Conservation (phyloP, 2,113 vertebrate species). For the Cheilinus undulatus region DNA sequence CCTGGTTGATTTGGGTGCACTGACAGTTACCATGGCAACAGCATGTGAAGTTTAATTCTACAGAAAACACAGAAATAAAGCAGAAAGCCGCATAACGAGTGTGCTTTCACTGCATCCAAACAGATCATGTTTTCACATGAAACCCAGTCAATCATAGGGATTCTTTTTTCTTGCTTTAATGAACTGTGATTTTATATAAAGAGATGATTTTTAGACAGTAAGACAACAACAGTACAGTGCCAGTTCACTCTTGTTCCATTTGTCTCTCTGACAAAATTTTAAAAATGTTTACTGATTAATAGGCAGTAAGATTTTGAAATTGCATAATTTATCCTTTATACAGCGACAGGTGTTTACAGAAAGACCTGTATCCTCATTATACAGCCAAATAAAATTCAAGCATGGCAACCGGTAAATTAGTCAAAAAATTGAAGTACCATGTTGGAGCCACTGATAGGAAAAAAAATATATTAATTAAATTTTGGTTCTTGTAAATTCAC, state of each 20-base stretch:
- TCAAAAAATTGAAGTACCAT: too few relatives aligned
- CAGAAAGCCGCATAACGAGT: neutral
- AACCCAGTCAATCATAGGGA: neutral
- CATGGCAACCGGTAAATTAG: too few relatives aligned
- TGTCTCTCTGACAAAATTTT: too few relatives aligned
- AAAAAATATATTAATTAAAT: too few relatives aligned
- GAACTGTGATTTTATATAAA: neutral
- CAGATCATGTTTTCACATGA: neutral
- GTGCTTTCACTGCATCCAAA: neutral
- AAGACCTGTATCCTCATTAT: too few relatives aligned
- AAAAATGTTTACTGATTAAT: too few relatives aligned
- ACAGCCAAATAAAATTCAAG: too few relatives aligned
- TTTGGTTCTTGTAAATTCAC: too few relatives aligned
- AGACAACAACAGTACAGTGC: neutral
- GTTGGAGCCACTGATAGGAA: too few relatives aligned
- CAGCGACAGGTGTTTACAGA: too few relatives aligned
- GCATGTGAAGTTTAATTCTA: neutral
- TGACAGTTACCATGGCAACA: neutral
- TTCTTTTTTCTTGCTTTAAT: neutral
- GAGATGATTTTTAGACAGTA: too few relatives aligned
- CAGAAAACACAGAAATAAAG: neutral
- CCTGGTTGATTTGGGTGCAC: neutral
- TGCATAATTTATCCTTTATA: neutral
- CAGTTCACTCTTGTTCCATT: neutral
- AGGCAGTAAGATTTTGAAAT: neutral